A percentile compares a stretch with the other conserved stretches of the same genome.
These are phyloP conservation scores for Eudyptes chrysolophus DNA, from an alignment of 2,113 vertebrate genomes.

Conservation along the genomic window DNA sequence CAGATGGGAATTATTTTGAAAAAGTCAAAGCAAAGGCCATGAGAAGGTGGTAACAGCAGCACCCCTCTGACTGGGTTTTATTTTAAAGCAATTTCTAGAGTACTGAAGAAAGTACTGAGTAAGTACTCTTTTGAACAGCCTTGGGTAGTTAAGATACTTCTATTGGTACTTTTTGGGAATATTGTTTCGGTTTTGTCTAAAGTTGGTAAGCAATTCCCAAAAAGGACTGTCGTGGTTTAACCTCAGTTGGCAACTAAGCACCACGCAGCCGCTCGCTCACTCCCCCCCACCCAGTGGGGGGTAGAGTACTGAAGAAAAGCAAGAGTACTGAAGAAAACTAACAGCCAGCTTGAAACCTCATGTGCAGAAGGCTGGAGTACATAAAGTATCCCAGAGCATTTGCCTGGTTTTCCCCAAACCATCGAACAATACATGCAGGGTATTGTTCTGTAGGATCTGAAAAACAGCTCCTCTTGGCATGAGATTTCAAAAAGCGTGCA, in stretches of 20 bases:
- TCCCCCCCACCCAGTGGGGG: no score
- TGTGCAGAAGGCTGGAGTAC: neutral
- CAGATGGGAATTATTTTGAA: conserved; percentile 16
- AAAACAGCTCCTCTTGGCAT: neutral
- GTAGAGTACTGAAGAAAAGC: neutral
- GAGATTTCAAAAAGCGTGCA: neutral
- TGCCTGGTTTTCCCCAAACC: neutral
- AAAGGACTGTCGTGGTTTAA: no score
- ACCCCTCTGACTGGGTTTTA: neutral
- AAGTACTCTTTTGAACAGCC: no score
- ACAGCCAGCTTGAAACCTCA: neutral
- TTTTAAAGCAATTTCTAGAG: neutral
- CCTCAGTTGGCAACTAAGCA: no score
- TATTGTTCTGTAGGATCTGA: neutral
- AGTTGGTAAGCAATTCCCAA: no score
- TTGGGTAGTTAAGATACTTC: no score
- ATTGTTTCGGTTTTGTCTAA: no score
- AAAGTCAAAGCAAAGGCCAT: neutral
- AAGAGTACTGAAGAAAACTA: neutral
- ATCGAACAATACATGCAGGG: neutral
- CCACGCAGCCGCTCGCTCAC: no score
- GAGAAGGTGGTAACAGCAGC: neutral
- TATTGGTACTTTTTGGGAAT: no score
- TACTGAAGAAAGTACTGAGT: neutral
- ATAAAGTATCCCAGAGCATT: neutral